Evolutionary conservation across 2,797 vertebrate species (phyloP).

Genomic region (Pantherophis alleghaniensis): DNA sequence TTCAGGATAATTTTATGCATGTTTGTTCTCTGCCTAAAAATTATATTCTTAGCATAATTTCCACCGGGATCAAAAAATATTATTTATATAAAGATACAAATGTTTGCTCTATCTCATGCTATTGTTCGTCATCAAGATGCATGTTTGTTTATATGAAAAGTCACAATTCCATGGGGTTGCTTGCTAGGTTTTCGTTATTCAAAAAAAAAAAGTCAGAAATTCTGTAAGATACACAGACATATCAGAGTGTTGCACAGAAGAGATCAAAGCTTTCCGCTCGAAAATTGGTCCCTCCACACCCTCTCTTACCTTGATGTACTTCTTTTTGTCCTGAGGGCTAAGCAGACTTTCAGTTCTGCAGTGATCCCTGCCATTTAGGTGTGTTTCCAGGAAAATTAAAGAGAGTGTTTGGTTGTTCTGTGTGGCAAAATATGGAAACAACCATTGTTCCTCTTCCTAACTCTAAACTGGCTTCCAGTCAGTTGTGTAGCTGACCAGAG

Average conservation of each 20-base stretch:
- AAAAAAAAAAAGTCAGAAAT: not conserved
- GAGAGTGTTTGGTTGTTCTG: not conserved
- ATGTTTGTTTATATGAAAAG: not conserved
- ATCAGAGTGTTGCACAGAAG: no score
- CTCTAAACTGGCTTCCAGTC: not conserved
- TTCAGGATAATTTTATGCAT: not conserved
- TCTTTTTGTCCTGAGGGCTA: not conserved
- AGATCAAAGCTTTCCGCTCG: not conserved
- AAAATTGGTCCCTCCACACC: not conserved
- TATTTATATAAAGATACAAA: not conserved
- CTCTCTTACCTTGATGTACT: not conserved
- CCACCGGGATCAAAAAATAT: not conserved
- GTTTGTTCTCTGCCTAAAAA: not conserved
- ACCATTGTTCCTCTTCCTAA: not conserved
- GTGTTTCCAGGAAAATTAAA: conserved; percentile 8
- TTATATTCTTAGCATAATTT: not conserved
- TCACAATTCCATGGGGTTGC: not conserved
- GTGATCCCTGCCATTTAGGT: not conserved
- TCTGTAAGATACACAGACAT: not conserved
- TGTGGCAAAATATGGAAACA: not conserved
- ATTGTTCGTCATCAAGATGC: not conserved
- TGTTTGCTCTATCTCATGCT: not conserved
- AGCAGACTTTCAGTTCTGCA: not conserved
- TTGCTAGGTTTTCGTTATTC: not conserved
- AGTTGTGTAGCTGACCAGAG: no score